Evolutionary conservation across 2,888 invertebrate genomes (phyloP), one percentile per base, ranked within the genome.

Genomic region (Thera britannica): DNA sequence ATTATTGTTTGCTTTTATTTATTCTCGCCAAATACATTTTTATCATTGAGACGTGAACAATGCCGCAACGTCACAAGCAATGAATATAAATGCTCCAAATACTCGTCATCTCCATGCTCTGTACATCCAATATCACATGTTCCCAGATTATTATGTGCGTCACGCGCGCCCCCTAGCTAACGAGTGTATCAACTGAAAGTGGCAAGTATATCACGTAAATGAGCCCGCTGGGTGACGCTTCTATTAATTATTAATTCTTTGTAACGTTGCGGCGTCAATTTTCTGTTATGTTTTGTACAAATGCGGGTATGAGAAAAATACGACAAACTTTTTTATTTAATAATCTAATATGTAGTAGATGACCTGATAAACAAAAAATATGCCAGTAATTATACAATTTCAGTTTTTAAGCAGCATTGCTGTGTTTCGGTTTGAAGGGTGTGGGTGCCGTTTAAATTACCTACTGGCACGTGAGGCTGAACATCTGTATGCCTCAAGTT

Each of bases 91-190:
- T 58, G 46, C 35, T 48, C 46, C 59, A 52, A 56, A 67, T 57
- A 58, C 58, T 65, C 65, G 64, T 58, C 64, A 58, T 65, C 64
- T 68, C 68, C 57, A 58, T 62, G 62, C 61, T 48, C 34, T 51
- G 44, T 57, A 65, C 51, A 54, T 61, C 61, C 61, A 46, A 48
- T 57, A 71, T 64, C 58, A 60, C 75, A 38, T 72, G 73, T 77
- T 77, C 71, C 71, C 74, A 74, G 68, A 23, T 75, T 68, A 77
- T 73, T 68, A 83, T 75, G 77, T 70, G 63, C 67, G 76, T 80
- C 83, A 83, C 83, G 83, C 77, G 65, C 75, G 70, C 70, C 68
- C 77, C 77, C 77, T 75, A 74, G 74, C 78, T 83, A 81, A 82
- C 80, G 78, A 80, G 70, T 79, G 78, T 79, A 80, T 78, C 81